A percentile compares a stretch with the other conserved stretches of the same genome.
Conservation (phyloP, 2,797 vertebrate species). For the Lophius americanus region DNA sequence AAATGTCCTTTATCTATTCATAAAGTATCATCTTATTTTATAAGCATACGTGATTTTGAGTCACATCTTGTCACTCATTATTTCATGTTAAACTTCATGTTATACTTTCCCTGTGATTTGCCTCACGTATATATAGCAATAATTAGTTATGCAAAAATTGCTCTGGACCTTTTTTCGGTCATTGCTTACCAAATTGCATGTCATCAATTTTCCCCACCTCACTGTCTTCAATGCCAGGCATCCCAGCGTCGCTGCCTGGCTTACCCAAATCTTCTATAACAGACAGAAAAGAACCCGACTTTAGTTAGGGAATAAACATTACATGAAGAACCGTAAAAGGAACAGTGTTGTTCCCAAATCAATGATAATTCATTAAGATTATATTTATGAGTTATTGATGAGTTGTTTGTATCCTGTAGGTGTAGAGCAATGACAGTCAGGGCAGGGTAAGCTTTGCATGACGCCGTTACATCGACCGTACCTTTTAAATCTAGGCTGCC, state of each 20-base stretch:
- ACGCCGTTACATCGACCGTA: conserved; percentile 19
- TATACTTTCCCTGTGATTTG: too few species aligned
- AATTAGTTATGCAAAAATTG: not conserved
- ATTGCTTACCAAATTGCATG: conserved; percentile 85
- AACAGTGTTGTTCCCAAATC: not conserved
- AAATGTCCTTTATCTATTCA: too few species aligned
- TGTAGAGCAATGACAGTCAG: not conserved
- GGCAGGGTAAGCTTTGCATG: not conserved
- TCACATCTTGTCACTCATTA: not conserved
- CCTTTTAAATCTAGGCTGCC: conserved; percentile 76
- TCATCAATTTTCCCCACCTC: conserved; percentile 91
- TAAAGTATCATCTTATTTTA: too few species aligned
- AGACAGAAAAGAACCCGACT: conserved; percentile 21
- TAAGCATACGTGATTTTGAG: too few species aligned
- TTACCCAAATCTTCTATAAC: conserved; percentile 87
- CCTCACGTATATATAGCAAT: not conserved
- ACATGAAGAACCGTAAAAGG: not conserved
- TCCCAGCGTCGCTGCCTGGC: conserved; percentile 92
- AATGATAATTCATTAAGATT: not conserved
- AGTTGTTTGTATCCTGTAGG: not conserved
- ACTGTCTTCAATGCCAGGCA: conserved; percentile 98
- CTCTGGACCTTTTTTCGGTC: not conserved
- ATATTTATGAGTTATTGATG: not conserved
- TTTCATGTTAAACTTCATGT: not conserved
- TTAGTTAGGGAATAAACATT: not conserved